Conservation (phyloP, 2,888 invertebrate species). For the Xylophagus ater region DNA sequence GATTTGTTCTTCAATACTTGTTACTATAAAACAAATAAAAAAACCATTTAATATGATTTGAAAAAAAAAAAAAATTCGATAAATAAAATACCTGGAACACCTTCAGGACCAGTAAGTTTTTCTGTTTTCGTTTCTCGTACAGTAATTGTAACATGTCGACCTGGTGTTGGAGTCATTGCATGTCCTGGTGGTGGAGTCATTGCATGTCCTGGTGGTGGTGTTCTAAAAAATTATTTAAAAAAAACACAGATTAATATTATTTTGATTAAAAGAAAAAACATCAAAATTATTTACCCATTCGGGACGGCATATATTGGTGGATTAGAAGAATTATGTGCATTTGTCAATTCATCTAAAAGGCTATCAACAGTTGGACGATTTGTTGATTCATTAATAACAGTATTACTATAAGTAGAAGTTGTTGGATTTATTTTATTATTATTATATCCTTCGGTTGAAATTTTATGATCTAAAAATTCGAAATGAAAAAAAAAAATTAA, state of each 20-base stretch:
- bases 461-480: conserved; percentile 27
- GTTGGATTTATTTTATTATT: conserved; percentile 35
- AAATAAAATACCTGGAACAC: conserved; percentile 26
- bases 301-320: conserved; percentile 49
- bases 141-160: conserved; percentile 47
- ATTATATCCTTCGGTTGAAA: conserved; percentile 29
- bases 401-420: conserved; percentile 26
- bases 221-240: conserved; percentile 3
- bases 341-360: conserved; percentile 71
- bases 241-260: not conserved
- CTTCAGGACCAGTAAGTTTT: conserved; percentile 40
- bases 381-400: conserved; percentile 29
- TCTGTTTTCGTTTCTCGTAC: conserved; percentile 50
- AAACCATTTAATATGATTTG: not conserved
- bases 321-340: conserved; percentile 24
- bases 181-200: conserved; percentile 36
- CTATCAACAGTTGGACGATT: conserved; percentile 77
- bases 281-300: conserved; percentile 52
- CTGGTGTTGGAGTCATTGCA: conserved; percentile 33
- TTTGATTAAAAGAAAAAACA: conserved; percentile 11
- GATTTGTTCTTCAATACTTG: conserved; percentile 31
- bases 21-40: conserved; percentile 22
- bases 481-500: too few species aligned
- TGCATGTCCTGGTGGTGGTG: conserved; percentile 17
- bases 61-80: not conserved